A percentile compares a stretch with the other conserved stretches of the same genome.
These are phyloP conservation scores for Campopleginae sp. DNA, from an alignment of 2,888 invertebrate species.

Conservation along the genomic window DNA sequence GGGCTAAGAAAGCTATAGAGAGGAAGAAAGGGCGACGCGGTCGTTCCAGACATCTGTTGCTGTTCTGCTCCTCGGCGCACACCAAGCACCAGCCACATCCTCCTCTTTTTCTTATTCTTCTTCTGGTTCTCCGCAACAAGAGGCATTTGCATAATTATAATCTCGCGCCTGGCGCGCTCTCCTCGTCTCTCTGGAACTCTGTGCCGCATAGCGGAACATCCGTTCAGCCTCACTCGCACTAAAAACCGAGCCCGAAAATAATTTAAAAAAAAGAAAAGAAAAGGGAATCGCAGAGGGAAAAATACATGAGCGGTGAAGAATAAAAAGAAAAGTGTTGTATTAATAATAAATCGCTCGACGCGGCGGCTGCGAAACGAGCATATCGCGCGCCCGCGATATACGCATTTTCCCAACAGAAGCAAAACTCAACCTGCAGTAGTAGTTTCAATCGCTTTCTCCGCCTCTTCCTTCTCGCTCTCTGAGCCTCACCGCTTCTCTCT, in stretches of 20 bases:
- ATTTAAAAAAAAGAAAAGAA: slow-evolving; percentile 20
- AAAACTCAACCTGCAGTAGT: slow-evolving; percentile 54
- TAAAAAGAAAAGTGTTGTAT: slow-evolving; percentile 60
- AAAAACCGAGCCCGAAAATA: slow-evolving; percentile 40
- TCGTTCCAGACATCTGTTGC: slow-evolving; percentile 84
- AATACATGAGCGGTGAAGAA: slow-evolving; percentile 51
- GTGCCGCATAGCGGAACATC: slow-evolving; percentile 60
- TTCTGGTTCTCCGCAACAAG: slow-evolving; percentile 76
- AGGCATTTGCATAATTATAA: slow-evolving; percentile 83
- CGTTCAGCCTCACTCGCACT: slow-evolving; percentile 57
- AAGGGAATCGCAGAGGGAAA: slow-evolving; percentile 21
- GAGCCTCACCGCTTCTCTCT: neutral
- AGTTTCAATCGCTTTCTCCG: slow-evolving; percentile 33
- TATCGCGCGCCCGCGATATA: slow-evolving; percentile 22
- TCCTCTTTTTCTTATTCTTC: slow-evolving; percentile 55
- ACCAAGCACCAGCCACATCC: slow-evolving; percentile 70
- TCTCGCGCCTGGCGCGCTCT: slow-evolving; percentile 73
- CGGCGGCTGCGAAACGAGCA: slow-evolving; percentile 62
- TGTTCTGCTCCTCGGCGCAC: slow-evolving; percentile 60
- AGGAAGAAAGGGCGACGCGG: slow-evolving; percentile 63
- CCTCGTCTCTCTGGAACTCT: slow-evolving; percentile 74
- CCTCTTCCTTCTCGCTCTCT: slow-evolving; percentile 37
- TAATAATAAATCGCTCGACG: slow-evolving; percentile 67
- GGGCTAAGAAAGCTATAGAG: slow-evolving; percentile 64
- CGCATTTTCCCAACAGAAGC: slow-evolving; percentile 56